These are phyloP conservation scores for Reticulitermes speratus DNA, from an alignment of 1,140 invertebrate genomes.

Conservation along the genomic window DNA sequence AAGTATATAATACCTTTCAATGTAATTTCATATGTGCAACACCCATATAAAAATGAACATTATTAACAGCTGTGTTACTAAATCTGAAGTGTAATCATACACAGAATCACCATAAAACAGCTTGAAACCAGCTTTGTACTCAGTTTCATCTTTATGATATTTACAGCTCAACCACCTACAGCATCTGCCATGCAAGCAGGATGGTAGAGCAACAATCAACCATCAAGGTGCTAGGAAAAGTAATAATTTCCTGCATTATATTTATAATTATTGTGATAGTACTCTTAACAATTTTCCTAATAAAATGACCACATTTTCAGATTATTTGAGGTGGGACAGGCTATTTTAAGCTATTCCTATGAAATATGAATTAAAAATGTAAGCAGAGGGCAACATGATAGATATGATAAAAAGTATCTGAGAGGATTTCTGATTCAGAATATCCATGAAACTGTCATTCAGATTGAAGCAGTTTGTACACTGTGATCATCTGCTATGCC, in stretches of 20 bases:
- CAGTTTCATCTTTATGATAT: background rate
- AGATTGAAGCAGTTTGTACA: background rate
- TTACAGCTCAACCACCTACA: background rate
- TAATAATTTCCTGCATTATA: background rate
- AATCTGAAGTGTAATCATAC: background rate
- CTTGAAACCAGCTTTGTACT: background rate
- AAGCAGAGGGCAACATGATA: background rate
- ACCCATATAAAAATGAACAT: background rate
- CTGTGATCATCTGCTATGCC: no score
- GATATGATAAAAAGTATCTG: background rate
- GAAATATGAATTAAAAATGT: background rate
- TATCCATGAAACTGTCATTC: background rate
- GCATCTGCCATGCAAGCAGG: background rate
- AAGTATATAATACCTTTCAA: background rate
- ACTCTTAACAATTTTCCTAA: background rate
- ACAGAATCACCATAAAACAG: background rate
- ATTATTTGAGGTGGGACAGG: background rate
- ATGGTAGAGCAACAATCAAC: background rate
- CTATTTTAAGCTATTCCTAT: background rate
- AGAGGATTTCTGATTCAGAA: background rate
- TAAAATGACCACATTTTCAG: background rate
- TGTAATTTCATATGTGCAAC: background rate
- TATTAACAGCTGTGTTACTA: background rate
- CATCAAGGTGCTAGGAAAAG: background rate
- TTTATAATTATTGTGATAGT: background rate